These are phyloP conservation scores for Epinephelus coioides DNA, from an alignment of 2,797 vertebrate species.

Conservation along the genomic window DNA sequence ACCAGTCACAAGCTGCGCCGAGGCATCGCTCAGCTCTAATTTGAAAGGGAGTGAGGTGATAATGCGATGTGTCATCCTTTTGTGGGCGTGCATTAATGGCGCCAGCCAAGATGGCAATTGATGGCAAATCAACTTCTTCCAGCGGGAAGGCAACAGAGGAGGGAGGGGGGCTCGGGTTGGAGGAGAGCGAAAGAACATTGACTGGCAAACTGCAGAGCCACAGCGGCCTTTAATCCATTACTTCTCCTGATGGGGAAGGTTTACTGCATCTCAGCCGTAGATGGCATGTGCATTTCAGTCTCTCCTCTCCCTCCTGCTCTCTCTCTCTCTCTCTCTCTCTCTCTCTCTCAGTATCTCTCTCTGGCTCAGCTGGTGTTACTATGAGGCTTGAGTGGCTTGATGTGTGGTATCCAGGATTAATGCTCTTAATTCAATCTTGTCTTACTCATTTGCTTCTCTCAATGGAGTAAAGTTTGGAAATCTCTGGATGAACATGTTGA, in stretches of 20 bases:
- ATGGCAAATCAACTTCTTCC: slow-evolving; percentile 92
- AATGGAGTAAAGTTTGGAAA: slow-evolving; percentile 15
- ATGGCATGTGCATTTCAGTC: slow-evolving; percentile 82
- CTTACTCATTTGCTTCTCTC: slow-evolving; percentile 44
- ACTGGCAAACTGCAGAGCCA: slow-evolving; percentile 90
- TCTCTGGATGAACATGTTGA: slow-evolving; percentile 8
- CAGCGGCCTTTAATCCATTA: slow-evolving; percentile 94
- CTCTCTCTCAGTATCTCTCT: slow-evolving; percentile 10
- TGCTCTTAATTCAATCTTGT: slow-evolving; percentile 71
- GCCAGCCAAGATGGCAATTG: slow-evolving; percentile 89
- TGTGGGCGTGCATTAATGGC: slow-evolving; percentile 97
- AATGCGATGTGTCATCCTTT: slow-evolving; percentile 90
- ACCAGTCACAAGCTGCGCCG: slow-evolving; percentile 91
- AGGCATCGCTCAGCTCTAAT: slow-evolving; percentile 91
- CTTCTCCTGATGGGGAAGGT: slow-evolving; percentile 89
- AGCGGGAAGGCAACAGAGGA: slow-evolving; percentile 77
- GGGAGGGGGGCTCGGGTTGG: slow-evolving; percentile 65
- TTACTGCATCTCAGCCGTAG: slow-evolving; percentile 91
- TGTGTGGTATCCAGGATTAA: slow-evolving; percentile 56
- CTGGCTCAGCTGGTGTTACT: slow-evolving; percentile 72
- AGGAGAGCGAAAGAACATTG: slow-evolving; percentile 92
- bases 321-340: slow-evolving; percentile 11
- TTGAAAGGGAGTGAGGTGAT: slow-evolving; percentile 95
- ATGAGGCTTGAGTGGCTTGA: slow-evolving; percentile 71
- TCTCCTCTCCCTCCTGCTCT: slow-evolving; percentile 29